A percentile compares a stretch with the other conserved stretches of the same genome.
These are phyloP conservation scores for Neotragus pygmaeus DNA, from an alignment of 2,113 vertebrate genomes.

Conservation along the genomic window DNA sequence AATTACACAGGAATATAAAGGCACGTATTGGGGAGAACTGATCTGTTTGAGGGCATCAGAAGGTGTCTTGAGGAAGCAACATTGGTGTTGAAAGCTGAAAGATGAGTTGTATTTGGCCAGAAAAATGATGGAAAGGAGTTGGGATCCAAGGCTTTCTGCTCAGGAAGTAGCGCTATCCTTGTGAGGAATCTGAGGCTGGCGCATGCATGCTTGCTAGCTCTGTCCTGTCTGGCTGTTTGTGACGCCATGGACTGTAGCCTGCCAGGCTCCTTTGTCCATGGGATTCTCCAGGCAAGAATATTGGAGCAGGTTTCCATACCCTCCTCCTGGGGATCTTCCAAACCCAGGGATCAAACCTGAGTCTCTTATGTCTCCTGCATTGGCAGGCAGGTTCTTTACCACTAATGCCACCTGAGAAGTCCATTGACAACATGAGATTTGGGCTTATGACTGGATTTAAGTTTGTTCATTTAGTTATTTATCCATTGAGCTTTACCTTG, in stretches of 20 bases:
- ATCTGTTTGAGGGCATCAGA: not conserved
- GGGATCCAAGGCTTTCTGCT: not conserved
- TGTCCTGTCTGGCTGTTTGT: not conserved
- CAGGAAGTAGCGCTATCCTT: not conserved
- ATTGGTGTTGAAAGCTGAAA: not conserved
- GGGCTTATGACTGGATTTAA: not conserved
- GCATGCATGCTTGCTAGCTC: not conserved
- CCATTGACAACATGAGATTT: not conserved
- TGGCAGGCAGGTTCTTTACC: not conserved
- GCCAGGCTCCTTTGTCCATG: not conserved
- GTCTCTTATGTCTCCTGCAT: not conserved
- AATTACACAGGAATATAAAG: not conserved
- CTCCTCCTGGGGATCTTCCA: not conserved
- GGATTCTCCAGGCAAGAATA: not conserved
- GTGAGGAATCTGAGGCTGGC: not conserved
- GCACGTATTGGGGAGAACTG: not conserved
- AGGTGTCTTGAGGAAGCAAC: not conserved
- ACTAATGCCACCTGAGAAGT: not conserved
- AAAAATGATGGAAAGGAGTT: not conserved
- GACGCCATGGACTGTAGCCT: not conserved
- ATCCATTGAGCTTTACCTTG: not conserved
- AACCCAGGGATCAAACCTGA: not conserved
- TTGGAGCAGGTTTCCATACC: not conserved
- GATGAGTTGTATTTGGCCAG: not conserved
- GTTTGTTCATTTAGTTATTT: not conserved